A percentile compares a stretch with the other conserved stretches of the same genome.
These are phyloP conservation scores for Smithornis capensis DNA, from an alignment of 2,113 vertebrate genomes.

Conservation along the genomic window DNA sequence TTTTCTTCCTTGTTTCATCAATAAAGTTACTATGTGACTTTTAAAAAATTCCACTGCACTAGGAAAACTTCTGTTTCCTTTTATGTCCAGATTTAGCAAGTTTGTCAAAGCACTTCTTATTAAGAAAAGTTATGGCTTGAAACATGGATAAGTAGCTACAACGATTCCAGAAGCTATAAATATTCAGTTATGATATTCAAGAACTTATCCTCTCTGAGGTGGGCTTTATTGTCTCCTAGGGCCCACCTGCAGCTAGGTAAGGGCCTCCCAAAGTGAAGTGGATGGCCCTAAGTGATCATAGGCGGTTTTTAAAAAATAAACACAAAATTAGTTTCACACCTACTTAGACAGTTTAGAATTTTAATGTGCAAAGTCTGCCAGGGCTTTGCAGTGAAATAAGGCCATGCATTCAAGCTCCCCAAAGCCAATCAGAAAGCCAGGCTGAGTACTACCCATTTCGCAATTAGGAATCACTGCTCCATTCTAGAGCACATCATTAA, in stretches of 20 bases:
- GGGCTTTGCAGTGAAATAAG: slow-evolving; percentile 77
- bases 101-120: slow-evolving; percentile 84
- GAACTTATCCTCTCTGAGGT: slow-evolving; percentile 74
- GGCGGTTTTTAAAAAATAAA: slow-evolving; percentile 79
- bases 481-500: slow-evolving; percentile 59
- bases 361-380: slow-evolving; percentile 80
- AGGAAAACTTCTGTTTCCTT: slow-evolving; percentile 80
- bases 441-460: slow-evolving; percentile 68
- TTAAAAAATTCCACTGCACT: slow-evolving; percentile 79
- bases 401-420: slow-evolving; percentile 74
- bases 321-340: slow-evolving; percentile 80
- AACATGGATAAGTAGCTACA: slow-evolving; percentile 78
- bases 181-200: slow-evolving; percentile 73
- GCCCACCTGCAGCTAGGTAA: slow-evolving; percentile 71
- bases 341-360: slow-evolving; percentile 82
- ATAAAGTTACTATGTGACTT: slow-evolving; percentile 80
- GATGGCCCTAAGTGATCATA: slow-evolving; percentile 79
- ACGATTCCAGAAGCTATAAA: slow-evolving; percentile 76
- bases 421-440: slow-evolving; percentile 67
- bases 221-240: slow-evolving; percentile 77
- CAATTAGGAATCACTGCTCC: slow-evolving; percentile 61
- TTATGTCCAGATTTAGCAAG: slow-evolving; percentile 80
- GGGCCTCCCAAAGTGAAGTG: slow-evolving; percentile 74
- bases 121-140: slow-evolving; percentile 78
- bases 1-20: slow-evolving; percentile 81